These are phyloP conservation scores for Girardia tigrina DNA, from an alignment of 2,888 invertebrate species.

Conservation along the genomic window DNA sequence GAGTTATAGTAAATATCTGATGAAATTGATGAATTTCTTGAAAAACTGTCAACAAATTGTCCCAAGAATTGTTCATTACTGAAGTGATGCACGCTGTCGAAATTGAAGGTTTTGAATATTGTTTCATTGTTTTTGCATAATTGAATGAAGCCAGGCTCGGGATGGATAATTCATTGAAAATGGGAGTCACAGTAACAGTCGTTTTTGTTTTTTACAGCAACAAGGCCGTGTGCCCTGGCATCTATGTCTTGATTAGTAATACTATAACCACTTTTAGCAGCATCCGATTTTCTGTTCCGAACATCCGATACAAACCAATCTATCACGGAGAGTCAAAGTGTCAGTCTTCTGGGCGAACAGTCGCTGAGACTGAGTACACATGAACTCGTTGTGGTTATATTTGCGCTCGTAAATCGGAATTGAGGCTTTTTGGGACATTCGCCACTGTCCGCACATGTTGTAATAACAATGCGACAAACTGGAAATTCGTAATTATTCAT, in stretches of 20 bases:
- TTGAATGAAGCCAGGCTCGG: constrained; percentile 13
- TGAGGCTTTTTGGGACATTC: constrained; percentile 6
- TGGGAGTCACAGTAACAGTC: constrained; percentile 1
- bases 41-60: constrained; percentile 9
- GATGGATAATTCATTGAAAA: not conserved
- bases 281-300: constrained; percentile 20
- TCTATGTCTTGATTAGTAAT: not conserved
- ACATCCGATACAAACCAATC: constrained; percentile 15
- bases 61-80: constrained; percentile 2
- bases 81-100: not conserved
- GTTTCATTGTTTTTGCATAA: constrained; percentile 10
- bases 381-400: constrained; percentile 15
- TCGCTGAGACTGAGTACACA: constrained; percentile 4
- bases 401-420: constrained; percentile 20
- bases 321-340: constrained; percentile 16
- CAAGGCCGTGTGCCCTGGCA: not conserved
- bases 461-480: constrained; percentile 19
- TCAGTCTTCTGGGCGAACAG: not conserved
- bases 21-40: not conserved
- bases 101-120: not conserved
- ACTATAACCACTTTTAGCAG: constrained; percentile 15
- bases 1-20: not conserved
- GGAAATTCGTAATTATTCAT: not conserved
- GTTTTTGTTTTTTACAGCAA: constrained; percentile 5
- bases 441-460: constrained; percentile 9